phyloP scores from a whole-genome alignment of 2,888 invertebrate genomes.

The Eupsilia transversa region DNA sequence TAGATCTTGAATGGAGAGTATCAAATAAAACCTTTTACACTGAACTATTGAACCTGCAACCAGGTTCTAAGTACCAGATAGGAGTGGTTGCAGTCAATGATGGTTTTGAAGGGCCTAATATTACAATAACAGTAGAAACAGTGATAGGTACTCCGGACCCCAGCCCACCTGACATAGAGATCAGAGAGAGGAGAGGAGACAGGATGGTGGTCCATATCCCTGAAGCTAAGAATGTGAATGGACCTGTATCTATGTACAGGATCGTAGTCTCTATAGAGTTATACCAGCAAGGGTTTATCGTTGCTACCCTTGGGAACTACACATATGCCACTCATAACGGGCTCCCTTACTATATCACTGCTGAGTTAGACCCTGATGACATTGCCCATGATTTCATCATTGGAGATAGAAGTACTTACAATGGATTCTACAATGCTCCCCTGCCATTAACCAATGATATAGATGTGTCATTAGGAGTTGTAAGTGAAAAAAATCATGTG shows the following conservation, averaged over 20 bases:
- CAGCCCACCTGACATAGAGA: constrained; percentile 92
- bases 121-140: constrained; percentile 92
- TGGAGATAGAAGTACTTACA: constrained; percentile 94
- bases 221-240: constrained; percentile 93
- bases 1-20: constrained; percentile 90
- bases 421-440: constrained; percentile 94
- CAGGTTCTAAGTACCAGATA: constrained; percentile 94
- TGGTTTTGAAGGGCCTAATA: constrained; percentile 91
- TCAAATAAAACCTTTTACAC: constrained; percentile 90
- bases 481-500: constrained; percentile 92
- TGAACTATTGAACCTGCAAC: constrained; percentile 92
- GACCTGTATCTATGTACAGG: constrained; percentile 94
- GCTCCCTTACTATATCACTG: constrained; percentile 95
- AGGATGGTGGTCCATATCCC: constrained; percentile 93
- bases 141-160: constrained; percentile 93
- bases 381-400: constrained; percentile 93
- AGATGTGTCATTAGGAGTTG: constrained; percentile 93
- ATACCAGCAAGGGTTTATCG: constrained; percentile 91
- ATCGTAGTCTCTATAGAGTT: constrained; percentile 93
- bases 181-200: constrained; percentile 91
- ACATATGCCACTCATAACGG: constrained; percentile 92
- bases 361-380: constrained; percentile 93
- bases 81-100: constrained; percentile 92
- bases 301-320: constrained; percentile 91
- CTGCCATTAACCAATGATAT: constrained; percentile 91